Percentiles rank a stretch among this genome's conserved stretches.
These are phyloP conservation scores for Agrochola macilenta DNA, from an alignment of 2,888 invertebrate species.

Conservation along the genomic window DNA sequence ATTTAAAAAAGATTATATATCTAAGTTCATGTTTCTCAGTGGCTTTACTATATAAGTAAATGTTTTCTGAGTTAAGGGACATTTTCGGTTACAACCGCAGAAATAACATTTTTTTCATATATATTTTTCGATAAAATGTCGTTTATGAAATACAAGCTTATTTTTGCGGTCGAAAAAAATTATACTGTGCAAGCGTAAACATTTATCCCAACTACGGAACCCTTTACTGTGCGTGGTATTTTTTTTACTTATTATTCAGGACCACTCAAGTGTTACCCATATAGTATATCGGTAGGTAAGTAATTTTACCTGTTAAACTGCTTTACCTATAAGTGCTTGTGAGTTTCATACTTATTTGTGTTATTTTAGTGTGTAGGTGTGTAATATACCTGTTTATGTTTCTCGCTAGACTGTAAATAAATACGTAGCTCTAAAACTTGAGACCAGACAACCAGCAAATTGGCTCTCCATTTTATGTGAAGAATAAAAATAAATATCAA, in stretches of 20 bases:
- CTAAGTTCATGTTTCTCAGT: no score
- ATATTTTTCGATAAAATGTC: background rate
- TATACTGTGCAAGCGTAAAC: background rate
- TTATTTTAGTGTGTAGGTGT: background rate
- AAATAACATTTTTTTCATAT: no score
- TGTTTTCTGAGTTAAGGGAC: background rate
- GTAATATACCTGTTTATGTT: background rate
- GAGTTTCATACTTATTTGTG: background rate
- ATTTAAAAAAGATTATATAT: no score
- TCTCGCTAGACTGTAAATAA: conserved; percentile 20
- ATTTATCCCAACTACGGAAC: background rate
- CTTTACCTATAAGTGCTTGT: background rate
- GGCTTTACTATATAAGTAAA: no score
- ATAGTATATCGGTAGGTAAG: background rate
- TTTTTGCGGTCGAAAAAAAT: background rate
- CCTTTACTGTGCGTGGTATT: background rate
- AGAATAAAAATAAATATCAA: conserved; percentile 34
- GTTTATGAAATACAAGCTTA: background rate
- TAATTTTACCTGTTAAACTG: background rate
- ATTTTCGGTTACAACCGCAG: background rate
- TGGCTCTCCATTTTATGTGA: conserved; percentile 58
- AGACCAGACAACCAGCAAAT: conserved; percentile 66
- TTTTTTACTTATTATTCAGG: background rate
- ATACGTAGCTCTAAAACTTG: conserved; percentile 23
- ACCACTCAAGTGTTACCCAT: background rate